Evolutionary conservation across 2,888 invertebrate genomes (phyloP).

Genomic region (Ptychoptera albimana): DNA sequence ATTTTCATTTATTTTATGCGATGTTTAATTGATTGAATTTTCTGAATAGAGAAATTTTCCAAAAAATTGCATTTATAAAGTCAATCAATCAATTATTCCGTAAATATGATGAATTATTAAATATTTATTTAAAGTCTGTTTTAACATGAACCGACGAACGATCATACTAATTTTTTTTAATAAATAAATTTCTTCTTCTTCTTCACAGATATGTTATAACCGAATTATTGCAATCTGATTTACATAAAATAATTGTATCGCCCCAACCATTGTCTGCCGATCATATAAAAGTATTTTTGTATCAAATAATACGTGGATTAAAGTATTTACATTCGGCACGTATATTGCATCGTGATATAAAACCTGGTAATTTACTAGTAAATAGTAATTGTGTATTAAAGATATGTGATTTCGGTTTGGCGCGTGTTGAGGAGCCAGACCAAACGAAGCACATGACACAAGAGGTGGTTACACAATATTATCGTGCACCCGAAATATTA

Average conservation of each 20-base stretch:
- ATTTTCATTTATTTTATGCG: too few relatives aligned
- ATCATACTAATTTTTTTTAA: not conserved
- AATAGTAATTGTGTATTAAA: slow-evolving; percentile 99
- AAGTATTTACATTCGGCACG: slow-evolving; percentile 98
- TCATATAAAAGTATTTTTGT: slow-evolving; percentile 99
- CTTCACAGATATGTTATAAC: slow-evolving; percentile 95
- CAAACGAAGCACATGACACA: slow-evolving; percentile 94
- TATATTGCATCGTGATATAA: slow-evolving; percentile 96
- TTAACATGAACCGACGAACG: not conserved
- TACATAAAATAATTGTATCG: slow-evolving; percentile 99
- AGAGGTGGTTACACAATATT: slow-evolving; percentile 99
- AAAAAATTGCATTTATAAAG: too few relatives aligned
- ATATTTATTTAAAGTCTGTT: too few relatives aligned
- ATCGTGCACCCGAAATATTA: slow-evolving; percentile 94
- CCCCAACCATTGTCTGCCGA: slow-evolving; percentile 97
- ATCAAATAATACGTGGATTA: slow-evolving; percentile 97
- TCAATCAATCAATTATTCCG: too few relatives aligned
- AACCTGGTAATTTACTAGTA: slow-evolving; percentile 96
- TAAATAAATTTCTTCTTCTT: not conserved
- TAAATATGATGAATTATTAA: too few relatives aligned
- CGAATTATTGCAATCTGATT: slow-evolving; percentile 97
- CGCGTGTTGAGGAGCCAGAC: slow-evolving; percentile 92
- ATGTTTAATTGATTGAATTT: too few relatives aligned
- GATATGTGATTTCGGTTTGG: slow-evolving; percentile 99
- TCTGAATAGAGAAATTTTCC: too few relatives aligned